Evolutionary conservation across 2,113 vertebrate species (phyloP).

Genomic region (Rhegmatorhina hoffmannsi): DNA sequence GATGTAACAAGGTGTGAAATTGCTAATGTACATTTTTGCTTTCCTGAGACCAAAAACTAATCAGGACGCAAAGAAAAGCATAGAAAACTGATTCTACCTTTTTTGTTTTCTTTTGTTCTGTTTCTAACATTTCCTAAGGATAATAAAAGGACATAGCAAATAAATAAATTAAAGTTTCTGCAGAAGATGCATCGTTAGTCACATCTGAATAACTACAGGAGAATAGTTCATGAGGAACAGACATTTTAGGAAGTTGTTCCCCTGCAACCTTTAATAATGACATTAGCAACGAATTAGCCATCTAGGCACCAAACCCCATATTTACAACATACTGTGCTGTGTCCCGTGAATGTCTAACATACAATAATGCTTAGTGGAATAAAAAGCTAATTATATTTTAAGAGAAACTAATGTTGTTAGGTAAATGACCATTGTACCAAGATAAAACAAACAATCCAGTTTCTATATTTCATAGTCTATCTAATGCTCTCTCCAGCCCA

Average conservation of each 20-base stretch:
- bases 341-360: background rate
- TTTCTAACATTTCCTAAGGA: background rate
- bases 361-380: background rate
- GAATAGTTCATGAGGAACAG: background rate
- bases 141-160: background rate
- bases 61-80: slow-evolving; percentile 41
- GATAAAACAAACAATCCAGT: slow-evolving; percentile 35
- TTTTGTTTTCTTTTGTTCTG: background rate
- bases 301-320: background rate
- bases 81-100: background rate
- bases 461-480: background rate
- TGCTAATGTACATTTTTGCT: background rate
- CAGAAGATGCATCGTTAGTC: background rate
- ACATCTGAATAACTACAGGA: slow-evolving; percentile 3
- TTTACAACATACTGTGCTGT: background rate
- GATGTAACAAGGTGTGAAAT: slow-evolving; percentile 57
- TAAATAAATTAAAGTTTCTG: background rate
- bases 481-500: background rate
- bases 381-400: slow-evolving; percentile 40
- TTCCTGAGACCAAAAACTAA: slow-evolving; percentile 35
- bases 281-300: slow-evolving; percentile 29
- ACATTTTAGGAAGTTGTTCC: slow-evolving; percentile 10
- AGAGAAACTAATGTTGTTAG: slow-evolving; percentile 5
- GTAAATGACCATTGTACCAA: background rate
- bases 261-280: slow-evolving; percentile 43